A percentile compares a stretch with the other conserved stretches of the same genome.
Conservation (phyloP, 92 coral and sea anemone species). For the Galaxea fascicularis region DNA sequence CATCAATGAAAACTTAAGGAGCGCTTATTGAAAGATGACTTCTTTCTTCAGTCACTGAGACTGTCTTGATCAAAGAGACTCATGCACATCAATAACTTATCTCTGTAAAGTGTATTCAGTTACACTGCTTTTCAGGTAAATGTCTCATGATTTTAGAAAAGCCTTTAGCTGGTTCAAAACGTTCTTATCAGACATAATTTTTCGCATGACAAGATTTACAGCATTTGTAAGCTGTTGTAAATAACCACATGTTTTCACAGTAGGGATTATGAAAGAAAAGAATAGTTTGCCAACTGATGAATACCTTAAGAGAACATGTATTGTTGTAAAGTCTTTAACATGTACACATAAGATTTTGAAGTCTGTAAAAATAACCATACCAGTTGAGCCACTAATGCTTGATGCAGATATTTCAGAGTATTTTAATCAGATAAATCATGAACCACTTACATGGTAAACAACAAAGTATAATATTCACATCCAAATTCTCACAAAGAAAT, state of each 20-base stretch:
- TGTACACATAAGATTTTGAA: not conserved
- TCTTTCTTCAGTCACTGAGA: not conserved
- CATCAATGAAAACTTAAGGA: not conserved
- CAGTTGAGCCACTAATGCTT: not conserved
- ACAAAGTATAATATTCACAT: not conserved
- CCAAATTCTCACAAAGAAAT: not conserved
- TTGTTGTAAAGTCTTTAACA: not conserved
- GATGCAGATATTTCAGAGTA: not conserved
- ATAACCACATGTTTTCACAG: conserved; percentile 11
- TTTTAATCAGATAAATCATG: not conserved
- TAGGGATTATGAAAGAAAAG: not conserved
- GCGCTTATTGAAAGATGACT: not conserved
- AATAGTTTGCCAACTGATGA: not conserved
- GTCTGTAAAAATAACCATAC: not conserved
- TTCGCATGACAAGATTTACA: too few relatives aligned
- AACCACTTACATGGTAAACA: not conserved
- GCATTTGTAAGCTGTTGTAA: not conserved
- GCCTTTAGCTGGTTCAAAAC: too few relatives aligned
- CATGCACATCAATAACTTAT: not conserved
- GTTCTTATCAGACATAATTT: too few relatives aligned
- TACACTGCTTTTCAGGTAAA: too few relatives aligned
- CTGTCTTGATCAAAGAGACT: not conserved
- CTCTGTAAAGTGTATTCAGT: not conserved
- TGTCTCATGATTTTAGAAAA: too few relatives aligned
- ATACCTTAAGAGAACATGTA: not conserved